Base-by-base conservation (phyloP, 2,888 invertebrate species). In the Argyresthia albistria region DNA sequence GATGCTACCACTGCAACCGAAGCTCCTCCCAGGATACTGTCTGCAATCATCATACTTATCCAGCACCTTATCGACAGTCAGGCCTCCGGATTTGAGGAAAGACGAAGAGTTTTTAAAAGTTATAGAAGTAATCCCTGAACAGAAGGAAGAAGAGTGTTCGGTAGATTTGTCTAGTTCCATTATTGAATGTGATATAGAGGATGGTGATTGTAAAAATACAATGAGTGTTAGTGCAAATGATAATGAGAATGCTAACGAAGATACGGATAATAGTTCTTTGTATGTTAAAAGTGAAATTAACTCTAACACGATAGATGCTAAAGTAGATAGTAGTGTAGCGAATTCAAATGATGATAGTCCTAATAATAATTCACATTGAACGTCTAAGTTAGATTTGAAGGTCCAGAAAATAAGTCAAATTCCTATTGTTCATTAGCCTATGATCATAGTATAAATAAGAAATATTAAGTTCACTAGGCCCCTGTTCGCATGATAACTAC, bases 1-100 rank as follows among this genome's bases (percentile, higher is more conserved):
- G 59, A 89, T 92, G 78, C 86, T 93, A 66, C 93, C 93, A 55
- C 76, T 93, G 54, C 93, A 93, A 88, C 93, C 93, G 56, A 91
- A 91, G 66, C 79, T 92, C 58, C 80, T 92, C 61, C 90, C 90
- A 46, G 88, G 87, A 37, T 89, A 89, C 71, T 87, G 88, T 66
- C 74, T 84, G 0, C 87, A 88, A 56, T 73, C 86, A 11, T 80
- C 83, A 54, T 87, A 78, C 64, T 67, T 83, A 42, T 80, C 89
- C 57, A 90, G 84, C 62, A 89, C 88, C 55, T 70, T 88, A 0
- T 89, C 89, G 1, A 87, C 87, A 35, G 86, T 87, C 14, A 62
- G 87, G 64, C 82, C 86, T 56, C 88, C 81, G 55, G 86, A 79
- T 55, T 56, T 46, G 35, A 25, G 15, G 10, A 46, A 25, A 58